Percentiles rank a stretch among this genome's conserved stretches.
phyloP scores from a whole-genome alignment of 2,797 vertebrate genomes.

The Myotis vivesi region DNA sequence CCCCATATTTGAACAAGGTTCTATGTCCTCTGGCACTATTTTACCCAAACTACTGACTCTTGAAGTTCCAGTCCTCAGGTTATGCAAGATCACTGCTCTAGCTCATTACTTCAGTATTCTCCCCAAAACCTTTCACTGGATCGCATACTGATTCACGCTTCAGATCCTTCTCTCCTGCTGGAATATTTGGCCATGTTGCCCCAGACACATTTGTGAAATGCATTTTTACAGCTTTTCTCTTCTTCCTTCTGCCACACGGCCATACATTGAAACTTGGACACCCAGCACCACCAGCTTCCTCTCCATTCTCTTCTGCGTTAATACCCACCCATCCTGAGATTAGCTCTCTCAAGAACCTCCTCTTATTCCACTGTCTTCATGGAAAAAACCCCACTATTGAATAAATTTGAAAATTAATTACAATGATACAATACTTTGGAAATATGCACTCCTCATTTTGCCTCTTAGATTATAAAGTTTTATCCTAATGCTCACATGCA shows the following conservation, averaged over 20 bases:
- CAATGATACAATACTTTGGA: background rate
- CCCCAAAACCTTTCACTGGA: background rate
- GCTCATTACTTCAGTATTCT: background rate
- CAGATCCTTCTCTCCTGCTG: background rate
- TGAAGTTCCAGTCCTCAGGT: background rate
- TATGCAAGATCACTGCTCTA: background rate
- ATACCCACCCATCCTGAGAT: background rate
- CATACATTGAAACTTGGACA: background rate
- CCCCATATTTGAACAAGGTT: background rate
- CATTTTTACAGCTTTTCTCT: background rate
- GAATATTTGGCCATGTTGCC: background rate
- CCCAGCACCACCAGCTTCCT: background rate
- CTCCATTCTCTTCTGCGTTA: background rate
- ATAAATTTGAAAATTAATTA: background rate
- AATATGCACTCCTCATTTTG: background rate
- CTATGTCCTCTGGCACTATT: background rate
- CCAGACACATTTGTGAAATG: background rate
- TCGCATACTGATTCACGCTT: background rate
- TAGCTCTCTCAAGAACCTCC: background rate
- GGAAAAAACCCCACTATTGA: background rate
- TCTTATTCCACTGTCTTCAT: background rate
- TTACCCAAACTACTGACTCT: background rate
- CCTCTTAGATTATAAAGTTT: background rate
- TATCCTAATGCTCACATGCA: background rate
- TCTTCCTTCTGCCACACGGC: background rate